These are phyloP conservation scores for Tragopan temminckii DNA, from an alignment of 2,797 vertebrate species.

Conservation along the genomic window DNA sequence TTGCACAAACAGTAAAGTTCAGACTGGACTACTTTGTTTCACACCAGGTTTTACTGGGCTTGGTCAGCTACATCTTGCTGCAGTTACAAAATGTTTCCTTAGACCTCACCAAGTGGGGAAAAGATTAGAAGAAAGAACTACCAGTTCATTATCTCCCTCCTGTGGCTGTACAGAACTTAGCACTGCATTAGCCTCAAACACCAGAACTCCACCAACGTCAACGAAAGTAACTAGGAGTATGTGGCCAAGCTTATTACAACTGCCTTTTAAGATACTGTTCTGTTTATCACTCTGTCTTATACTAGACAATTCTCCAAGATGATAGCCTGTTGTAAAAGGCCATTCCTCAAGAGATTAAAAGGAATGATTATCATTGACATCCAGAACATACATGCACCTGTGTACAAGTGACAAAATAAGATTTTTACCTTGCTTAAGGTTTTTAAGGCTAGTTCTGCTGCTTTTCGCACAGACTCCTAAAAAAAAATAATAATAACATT, in stretches of 20 bases:
- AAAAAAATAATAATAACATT: slow-evolving; percentile 7
- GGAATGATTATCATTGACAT: not conserved
- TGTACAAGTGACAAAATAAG: not conserved
- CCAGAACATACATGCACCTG: not conserved
- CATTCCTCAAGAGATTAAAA: not conserved
- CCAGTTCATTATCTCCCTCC: not conserved
- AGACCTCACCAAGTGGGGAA: not conserved
- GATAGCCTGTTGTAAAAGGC: not conserved
- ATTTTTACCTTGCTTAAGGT: slow-evolving; percentile 95
- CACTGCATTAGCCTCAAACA: fast-evolving
- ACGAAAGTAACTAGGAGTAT: not conserved
- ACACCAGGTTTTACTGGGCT: not conserved
- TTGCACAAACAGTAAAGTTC: not conserved
- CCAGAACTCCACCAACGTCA: not conserved
- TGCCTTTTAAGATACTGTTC: not conserved
- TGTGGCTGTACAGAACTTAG: not conserved
- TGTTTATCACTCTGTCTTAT: not conserved
- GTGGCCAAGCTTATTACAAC: not conserved
- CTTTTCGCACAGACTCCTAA: slow-evolving; percentile 97
- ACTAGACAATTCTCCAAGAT: not conserved
- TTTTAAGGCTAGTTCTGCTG: slow-evolving; percentile 94
- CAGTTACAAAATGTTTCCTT: not conserved
- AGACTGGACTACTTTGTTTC: not conserved
- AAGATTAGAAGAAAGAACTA: fast-evolving
- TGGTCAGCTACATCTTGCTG: not conserved